A percentile compares a stretch with the other conserved stretches of the same genome.
Evolutionary conservation across 2,113 vertebrate genomes (phyloP).

Genomic region (Cyprinodon tularosa): DNA sequence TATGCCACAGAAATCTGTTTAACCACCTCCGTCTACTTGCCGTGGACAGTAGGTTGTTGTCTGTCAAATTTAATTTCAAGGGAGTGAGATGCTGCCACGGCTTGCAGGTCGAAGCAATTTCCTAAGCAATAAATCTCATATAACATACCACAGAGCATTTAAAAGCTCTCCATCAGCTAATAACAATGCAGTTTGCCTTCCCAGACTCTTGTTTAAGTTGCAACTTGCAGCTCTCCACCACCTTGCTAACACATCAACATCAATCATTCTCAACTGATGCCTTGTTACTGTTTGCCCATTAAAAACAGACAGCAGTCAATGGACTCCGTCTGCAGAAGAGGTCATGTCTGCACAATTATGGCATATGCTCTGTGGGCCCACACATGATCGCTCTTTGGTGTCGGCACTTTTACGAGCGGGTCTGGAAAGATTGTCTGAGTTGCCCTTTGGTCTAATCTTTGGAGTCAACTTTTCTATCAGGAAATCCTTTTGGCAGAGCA

Average conservation of each 20-base stretch:
- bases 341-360: slow-evolving; percentile 56
- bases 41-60: slow-evolving; percentile 64
- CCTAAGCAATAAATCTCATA: slow-evolving; percentile 73
- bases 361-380: slow-evolving; percentile 28
- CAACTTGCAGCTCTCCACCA: slow-evolving; percentile 35
- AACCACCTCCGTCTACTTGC: slow-evolving; percentile 63
- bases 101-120: slow-evolving; percentile 74
- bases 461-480: slow-evolving; percentile 59
- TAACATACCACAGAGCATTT: slow-evolving; percentile 67
- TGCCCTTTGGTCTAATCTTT: slow-evolving; percentile 73
- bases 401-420: slow-evolving; percentile 61
- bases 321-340: slow-evolving; percentile 61
- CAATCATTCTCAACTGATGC: slow-evolving; percentile 62
- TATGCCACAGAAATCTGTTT: slow-evolving; percentile 69
- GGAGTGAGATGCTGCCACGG: slow-evolving; percentile 60
- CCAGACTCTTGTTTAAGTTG: slow-evolving; percentile 51
- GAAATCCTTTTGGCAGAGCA: slow-evolving; percentile 62
- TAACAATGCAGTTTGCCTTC: slow-evolving; percentile 61
- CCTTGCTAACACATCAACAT: slow-evolving; percentile 43
- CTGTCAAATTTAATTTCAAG: slow-evolving; percentile 78
- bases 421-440: slow-evolving; percentile 55
- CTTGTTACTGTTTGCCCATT: slow-evolving; percentile 66
- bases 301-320: slow-evolving; percentile 61
- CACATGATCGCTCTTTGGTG: slow-evolving; percentile 23
- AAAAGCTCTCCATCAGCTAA: slow-evolving; percentile 70